Base-by-base conservation (phyloP, 2,797 vertebrate species). In the Gallinago solitaria region DNA sequence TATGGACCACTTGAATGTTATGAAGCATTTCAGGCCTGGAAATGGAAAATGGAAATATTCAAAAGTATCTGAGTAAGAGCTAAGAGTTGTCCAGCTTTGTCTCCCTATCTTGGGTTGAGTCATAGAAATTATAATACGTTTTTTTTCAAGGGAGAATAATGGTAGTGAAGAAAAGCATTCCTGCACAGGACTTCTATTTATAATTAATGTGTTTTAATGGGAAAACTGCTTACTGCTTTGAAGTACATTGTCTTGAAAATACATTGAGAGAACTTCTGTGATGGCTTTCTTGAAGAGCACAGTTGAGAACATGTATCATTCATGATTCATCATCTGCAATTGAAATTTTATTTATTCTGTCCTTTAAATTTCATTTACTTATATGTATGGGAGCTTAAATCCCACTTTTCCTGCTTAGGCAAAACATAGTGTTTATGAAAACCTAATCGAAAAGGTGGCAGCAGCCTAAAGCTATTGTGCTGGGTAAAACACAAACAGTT, bases 401-500 rank as follows among this genome's bases (percentile, higher is more conserved):
- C 93, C 95, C 85, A 79, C 33, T 95, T 97, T 94, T 92, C 81
- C 88, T 91, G 85, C 92, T 87, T 76, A 83, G 60, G n/a, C 76
- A 90, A 94, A 95, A 39, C 21, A 56, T 32, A 87, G 65, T 80
- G 54, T 50, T 39, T 94, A 93, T 35, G 32, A 28, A 93, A 87
- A 77, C 27, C 47, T 86, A 71, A 95, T 78, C 16, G 82, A 93
- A 71, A 89, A 76, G 32, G 74, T 63, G 68, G 43, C 82, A 96
- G 95, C 76, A 85, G 56, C n/a, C 90, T 97, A 91, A 94, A 95
- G 87, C 94, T 83, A 81, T 94, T 83, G 80, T 81, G 84, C 93
- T 89, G 93, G 74, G 61, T 71, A 61, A 96, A 97, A 96, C 77
- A 76, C 45, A 87, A 94, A 86, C 83, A 91, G 75, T 79, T 61